Evolutionary conservation across 2,113 vertebrate species (phyloP), one percentile per base, ranked within the genome.

Genomic region (Arothron firmamentum): DNA sequence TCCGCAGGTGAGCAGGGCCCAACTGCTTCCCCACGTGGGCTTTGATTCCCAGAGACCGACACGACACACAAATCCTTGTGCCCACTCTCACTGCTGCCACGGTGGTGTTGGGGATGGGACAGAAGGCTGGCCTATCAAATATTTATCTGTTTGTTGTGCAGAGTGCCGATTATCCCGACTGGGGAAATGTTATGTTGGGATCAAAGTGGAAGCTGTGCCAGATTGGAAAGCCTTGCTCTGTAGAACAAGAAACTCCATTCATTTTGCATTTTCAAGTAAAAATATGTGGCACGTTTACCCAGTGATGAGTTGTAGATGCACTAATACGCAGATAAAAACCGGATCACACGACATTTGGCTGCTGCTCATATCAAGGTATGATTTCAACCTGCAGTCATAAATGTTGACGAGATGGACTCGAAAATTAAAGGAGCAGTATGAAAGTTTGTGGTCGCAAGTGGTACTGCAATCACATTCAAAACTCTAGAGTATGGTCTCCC

Each of bases 111-210:
- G 52, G 47, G 70, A 25, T 31, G 59, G 60, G 67, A 68, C 74
- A 78, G 77, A 75, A 74, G 80, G 65, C 67, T 67, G 52, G 77
- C 56, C 28, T 52, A 88, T 86, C 78, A 84, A 86, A 89, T 87
- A 88, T 88, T 82, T 77, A 89, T 87, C 72, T 78, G 58, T 87
- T 84, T 83, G 62, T 74, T 70, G 72, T 62, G 76, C 77, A 53
- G 59, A 45, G 61, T 61, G 56, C 81, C 72, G 58, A 70, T 72
- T 84, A 68, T 70, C 63, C 80, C 67, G 74, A 76, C 61, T 68
- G 67, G 75, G 72, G 65, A 82, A 80, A 84, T 48, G 67, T 79
- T 70, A 61, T 65, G 70, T 77, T 71, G 69, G 64, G 67, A 77
- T 83, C 59, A 69, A 58, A 50, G 66, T 17, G 17, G 41, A 31